These are phyloP conservation scores for Linnaemya tessellans DNA, from an alignment of 2,888 invertebrate genomes.

Conservation along the genomic window DNA sequence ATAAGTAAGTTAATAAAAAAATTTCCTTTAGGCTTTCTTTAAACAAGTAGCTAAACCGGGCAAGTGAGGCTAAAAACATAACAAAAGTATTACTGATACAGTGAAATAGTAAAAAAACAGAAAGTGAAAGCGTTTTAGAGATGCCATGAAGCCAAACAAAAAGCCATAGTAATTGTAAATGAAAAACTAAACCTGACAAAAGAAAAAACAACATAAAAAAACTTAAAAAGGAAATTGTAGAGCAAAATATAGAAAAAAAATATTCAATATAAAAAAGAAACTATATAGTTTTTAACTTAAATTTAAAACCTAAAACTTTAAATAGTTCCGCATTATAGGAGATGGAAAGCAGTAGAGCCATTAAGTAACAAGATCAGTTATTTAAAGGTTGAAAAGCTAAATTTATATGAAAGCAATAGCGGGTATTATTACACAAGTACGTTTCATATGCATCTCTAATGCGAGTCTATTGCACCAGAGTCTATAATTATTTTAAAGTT, in stretches of 20 bases:
- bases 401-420: neutral
- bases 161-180: constrained; percentile 3
- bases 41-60: constrained; percentile 32
- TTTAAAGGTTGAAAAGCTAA: constrained; percentile 33
- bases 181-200: constrained; percentile 44
- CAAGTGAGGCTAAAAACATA: constrained; percentile 29
- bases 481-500: constrained; percentile 23
- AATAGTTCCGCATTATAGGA: constrained; percentile 59
- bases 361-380: constrained; percentile 60
- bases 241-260: constrained; percentile 1
- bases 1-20: neutral
- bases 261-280: neutral
- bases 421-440: neutral
- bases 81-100: neutral
- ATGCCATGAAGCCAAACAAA: constrained; percentile 62
- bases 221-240: constrained; percentile 61
- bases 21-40: constrained; percentile 29
- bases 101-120: constrained; percentile 21
- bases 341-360: constrained; percentile 8
- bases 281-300: constrained; percentile 3
- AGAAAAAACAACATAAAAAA: constrained; percentile 6
- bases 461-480: neutral
- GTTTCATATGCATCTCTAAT: neutral
- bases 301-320: constrained; percentile 19
- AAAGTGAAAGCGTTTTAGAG: constrained; percentile 67